Conservation (phyloP, 2,888 invertebrate species). For the Psylliodes chrysocephalus region DNA sequence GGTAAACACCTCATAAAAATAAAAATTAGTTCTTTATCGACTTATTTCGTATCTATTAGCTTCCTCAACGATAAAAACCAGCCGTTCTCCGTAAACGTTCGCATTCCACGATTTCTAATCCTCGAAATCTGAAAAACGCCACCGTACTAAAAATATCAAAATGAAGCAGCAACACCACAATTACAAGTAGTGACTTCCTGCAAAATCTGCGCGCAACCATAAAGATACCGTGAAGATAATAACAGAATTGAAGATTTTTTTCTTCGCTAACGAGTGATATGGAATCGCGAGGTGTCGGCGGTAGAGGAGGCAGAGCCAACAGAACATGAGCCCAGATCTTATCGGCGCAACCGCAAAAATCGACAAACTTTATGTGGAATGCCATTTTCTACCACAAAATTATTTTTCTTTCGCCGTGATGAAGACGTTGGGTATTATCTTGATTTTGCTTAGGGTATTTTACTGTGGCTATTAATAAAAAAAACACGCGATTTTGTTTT, state of each 20-base stretch:
- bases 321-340: constrained; percentile 38
- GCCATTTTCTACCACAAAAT: constrained; percentile 21
- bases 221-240: constrained; percentile 39
- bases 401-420: constrained; percentile 2
- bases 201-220: constrained; percentile 35
- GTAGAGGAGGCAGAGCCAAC: too few relatives aligned
- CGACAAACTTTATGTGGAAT: constrained; percentile 36
- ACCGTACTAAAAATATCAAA: constrained; percentile 6
- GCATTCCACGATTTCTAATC: background rate
- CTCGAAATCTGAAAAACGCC: background rate
- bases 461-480: too few relatives aligned
- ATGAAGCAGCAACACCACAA: background rate
- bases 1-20: too few relatives aligned
- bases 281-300: constrained; percentile 41
- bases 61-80: too few relatives aligned
- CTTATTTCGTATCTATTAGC: too few relatives aligned
- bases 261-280: constrained; percentile 45
- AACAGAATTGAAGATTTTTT: constrained; percentile 44
- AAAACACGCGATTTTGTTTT: too few relatives aligned
- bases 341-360: constrained; percentile 34
- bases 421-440: constrained; percentile 13
- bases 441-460: background rate
- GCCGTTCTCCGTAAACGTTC: background rate
- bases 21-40: too few relatives aligned
- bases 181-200: constrained; percentile 31